Evolutionary conservation across 1,140 invertebrate species (phyloP).

Genomic region (Drosophila yakuba): DNA sequence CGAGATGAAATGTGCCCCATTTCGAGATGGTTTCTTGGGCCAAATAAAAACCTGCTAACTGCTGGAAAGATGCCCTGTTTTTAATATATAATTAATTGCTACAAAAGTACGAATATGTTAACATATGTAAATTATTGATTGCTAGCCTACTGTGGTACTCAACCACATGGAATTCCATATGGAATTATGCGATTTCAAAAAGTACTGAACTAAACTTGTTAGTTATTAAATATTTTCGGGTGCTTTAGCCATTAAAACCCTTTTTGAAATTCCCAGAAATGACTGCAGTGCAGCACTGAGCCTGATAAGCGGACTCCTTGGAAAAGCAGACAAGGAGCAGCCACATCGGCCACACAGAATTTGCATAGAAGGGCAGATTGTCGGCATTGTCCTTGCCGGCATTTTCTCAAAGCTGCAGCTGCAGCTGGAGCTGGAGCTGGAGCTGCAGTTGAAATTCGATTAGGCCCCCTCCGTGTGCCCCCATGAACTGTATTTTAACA

Average conservation of each 20-base stretch:
- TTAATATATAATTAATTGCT: background rate
- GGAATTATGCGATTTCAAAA: no score
- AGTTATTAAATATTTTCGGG: no score
- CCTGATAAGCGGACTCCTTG: background rate
- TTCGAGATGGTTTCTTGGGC: background rate
- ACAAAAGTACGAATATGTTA: no score
- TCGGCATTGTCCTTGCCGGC: slow-evolving; percentile 58
- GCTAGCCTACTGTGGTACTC: no score
- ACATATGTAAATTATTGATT: no score
- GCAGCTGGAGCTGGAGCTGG: slow-evolving; percentile 16
- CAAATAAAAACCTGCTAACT: background rate
- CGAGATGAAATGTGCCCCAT: background rate
- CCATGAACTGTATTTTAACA: slow-evolving; percentile 37
- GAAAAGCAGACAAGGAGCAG: slow-evolving; percentile 31
- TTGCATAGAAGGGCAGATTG: slow-evolving; percentile 62
- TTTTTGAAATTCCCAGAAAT: no score
- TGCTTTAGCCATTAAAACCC: no score
- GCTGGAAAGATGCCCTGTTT: background rate
- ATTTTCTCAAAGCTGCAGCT: slow-evolving; percentile 7
- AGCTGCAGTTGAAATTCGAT: slow-evolving; percentile 59
- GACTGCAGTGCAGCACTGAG: background rate
- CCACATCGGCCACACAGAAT: slow-evolving; percentile 59
- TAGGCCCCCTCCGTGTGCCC: slow-evolving; percentile 28
- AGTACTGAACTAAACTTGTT: no score
- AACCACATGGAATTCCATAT: no score